Conservation (phyloP, 2,888 invertebrate genomes). For the Cepaea hortensis region DNA sequence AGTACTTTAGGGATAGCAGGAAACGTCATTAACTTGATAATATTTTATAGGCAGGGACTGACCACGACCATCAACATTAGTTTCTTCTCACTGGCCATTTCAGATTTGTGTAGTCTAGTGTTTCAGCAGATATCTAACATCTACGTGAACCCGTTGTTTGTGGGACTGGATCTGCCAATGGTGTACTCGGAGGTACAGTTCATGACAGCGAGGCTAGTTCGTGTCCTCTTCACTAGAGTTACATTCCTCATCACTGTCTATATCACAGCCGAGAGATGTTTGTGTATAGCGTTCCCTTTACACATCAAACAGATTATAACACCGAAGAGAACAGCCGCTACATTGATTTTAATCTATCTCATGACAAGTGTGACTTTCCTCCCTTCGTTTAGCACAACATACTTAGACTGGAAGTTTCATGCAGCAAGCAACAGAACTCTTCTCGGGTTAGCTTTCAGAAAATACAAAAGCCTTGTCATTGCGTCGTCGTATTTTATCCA, state of each 20-base stretch:
- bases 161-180: background rate
- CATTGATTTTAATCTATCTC: background rate
- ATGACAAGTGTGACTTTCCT: background rate
- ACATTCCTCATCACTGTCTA: too few species aligned
- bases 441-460: background rate
- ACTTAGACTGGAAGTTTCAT: conserved; percentile 1
- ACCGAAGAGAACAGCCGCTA: background rate
- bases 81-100: too few species aligned
- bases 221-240: background rate
- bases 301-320: background rate
- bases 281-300: too few species aligned
- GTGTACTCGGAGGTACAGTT: background rate
- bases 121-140: background rate
- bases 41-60: background rate
- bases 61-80: background rate
- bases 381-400: background rate
- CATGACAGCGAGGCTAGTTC: background rate
- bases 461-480: background rate
- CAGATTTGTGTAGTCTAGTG: background rate
- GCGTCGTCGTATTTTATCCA: background rate
- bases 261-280: too few species aligned
- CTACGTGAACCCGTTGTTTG: background rate
- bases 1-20: background rate
- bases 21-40: background rate
- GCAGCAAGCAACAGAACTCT: conserved; percentile 18